A percentile compares a stretch with the other conserved stretches of the same genome.
Conservation (phyloP, 2,113 vertebrate genomes). For the Stigmatopora nigra region DNA sequence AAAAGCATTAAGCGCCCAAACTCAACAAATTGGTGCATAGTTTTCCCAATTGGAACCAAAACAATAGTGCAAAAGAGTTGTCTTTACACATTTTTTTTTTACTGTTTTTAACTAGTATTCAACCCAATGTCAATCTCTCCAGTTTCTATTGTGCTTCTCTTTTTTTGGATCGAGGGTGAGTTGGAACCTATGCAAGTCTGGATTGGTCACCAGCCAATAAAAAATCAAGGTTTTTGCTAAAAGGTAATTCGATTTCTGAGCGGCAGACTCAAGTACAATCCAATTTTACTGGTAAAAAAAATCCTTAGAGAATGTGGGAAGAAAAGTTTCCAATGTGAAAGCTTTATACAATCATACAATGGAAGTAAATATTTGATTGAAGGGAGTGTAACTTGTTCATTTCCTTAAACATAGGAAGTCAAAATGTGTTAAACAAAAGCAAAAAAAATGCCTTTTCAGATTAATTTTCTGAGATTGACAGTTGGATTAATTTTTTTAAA, state of each 20-base stretch:
- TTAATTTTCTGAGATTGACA: slow-evolving; percentile 9
- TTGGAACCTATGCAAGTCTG: not conserved
- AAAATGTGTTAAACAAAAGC: not conserved
- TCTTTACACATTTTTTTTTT: not conserved
- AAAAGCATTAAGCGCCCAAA: slow-evolving; percentile 37
- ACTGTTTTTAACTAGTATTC: not conserved
- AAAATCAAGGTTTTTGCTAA: not conserved
- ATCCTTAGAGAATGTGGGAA: slow-evolving; percentile 13
- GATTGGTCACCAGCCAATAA: not conserved
- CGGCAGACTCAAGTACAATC: not conserved
- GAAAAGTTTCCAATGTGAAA: slow-evolving; percentile 50
- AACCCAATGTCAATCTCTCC: not conserved
- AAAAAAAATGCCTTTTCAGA: slow-evolving; percentile 25
- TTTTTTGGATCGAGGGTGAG: not conserved
- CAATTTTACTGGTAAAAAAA: not conserved
- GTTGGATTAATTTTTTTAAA: not conserved
- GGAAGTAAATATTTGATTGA: slow-evolving; percentile 8
- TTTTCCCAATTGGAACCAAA: slow-evolving; percentile 42
- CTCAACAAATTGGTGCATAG: slow-evolving; percentile 52
- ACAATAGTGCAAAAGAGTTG: not conserved
- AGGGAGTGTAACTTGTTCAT: slow-evolving; percentile 15
- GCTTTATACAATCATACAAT: slow-evolving; percentile 7
- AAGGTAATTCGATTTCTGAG: not conserved
- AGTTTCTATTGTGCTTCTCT: not conserved
- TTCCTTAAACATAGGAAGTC: slow-evolving; percentile 5